Evolutionary conservation across 1,140 invertebrate species (phyloP).

Genomic region (Antheraea mylitta): DNA sequence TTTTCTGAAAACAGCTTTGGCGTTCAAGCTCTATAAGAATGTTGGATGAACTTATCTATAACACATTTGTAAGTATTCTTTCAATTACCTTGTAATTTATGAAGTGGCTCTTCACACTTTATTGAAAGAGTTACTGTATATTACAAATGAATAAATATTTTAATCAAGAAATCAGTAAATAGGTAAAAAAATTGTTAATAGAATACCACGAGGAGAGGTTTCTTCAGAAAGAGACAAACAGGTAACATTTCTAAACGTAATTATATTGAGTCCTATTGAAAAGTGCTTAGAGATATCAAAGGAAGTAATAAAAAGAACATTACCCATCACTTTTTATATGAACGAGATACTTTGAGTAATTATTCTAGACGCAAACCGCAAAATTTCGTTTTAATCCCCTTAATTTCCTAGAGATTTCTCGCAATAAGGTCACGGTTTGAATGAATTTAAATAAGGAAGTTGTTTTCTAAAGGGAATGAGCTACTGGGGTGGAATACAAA

Average conservation of each 20-base stretch:
- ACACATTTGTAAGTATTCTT: too few relatives aligned
- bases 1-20: too few relatives aligned
- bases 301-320: not conserved
- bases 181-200: too few relatives aligned
- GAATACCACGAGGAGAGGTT: too few relatives aligned
- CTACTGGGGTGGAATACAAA: slow-evolving; percentile 7
- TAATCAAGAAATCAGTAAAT: too few relatives aligned
- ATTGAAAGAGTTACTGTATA: too few relatives aligned
- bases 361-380: not conserved
- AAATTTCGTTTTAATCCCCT: slow-evolving; percentile 8
- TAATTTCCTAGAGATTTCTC: slow-evolving; percentile 12
- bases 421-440: slow-evolving; percentile 12
- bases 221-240: too few relatives aligned
- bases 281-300: not conserved
- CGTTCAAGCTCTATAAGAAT: too few relatives aligned
- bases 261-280: not conserved
- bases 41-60: too few relatives aligned
- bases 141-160: too few relatives aligned
- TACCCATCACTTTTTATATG: not conserved
- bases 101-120: too few relatives aligned
- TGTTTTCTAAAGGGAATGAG: not conserved
- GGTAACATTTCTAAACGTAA: not conserved
- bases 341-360: not conserved
- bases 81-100: too few relatives aligned
- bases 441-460: slow-evolving; percentile 13